Conservation (phyloP, 2,888 invertebrate species). For the Onthophagus sagittarius region DNA sequence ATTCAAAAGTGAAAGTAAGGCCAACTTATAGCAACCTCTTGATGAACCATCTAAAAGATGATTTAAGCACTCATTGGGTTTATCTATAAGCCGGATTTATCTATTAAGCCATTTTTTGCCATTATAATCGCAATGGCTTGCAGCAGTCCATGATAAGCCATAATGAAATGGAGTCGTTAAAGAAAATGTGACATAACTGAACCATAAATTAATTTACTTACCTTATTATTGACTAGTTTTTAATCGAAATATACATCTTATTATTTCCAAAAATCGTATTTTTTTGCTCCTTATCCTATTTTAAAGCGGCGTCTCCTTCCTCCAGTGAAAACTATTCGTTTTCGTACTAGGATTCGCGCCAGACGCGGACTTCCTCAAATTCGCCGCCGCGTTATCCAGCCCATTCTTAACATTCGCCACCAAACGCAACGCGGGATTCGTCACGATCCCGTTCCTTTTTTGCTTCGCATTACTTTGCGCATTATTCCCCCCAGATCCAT, state of each 20-base stretch:
- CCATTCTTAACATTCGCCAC: constrained; percentile 75
- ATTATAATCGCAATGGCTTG: too few species aligned
- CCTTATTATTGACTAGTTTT: constrained; percentile 34
- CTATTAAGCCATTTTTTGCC: too few species aligned
- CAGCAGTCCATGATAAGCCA: too few species aligned
- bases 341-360: constrained; percentile 60
- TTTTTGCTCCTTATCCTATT: not conserved
- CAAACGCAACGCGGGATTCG: constrained; percentile 80
- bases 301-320: constrained; percentile 76
- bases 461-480: constrained; percentile 51
- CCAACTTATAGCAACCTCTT: too few species aligned
- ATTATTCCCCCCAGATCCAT: constrained; percentile 11
- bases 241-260: constrained; percentile 21
- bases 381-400: constrained; percentile 61
- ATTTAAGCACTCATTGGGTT: too few species aligned
- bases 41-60: too few species aligned
- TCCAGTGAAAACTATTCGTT: constrained; percentile 78
- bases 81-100: too few species aligned
- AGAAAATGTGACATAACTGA: too few species aligned
- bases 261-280: too few species aligned
- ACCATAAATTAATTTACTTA: constrained; percentile 14
- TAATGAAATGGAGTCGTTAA: too few species aligned
- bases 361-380: constrained; percentile 58
- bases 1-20: too few species aligned
- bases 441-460: constrained; percentile 81